Base-by-base conservation (phyloP, 1,140 invertebrate species). In the Onthophagus taurus region DNA sequence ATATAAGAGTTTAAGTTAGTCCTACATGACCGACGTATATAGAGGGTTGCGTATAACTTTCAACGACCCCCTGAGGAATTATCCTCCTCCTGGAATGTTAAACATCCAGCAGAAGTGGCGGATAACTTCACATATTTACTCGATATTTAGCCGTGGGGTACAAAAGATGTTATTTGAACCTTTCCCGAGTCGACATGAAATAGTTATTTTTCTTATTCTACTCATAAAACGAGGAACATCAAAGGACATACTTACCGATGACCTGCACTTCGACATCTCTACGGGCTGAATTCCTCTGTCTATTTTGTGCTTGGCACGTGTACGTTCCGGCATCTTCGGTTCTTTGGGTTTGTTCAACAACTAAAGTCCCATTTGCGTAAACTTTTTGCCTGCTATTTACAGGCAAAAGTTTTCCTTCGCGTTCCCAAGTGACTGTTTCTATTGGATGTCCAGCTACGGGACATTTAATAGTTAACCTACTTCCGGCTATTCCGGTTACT, bases 401-500 rank as follows among this genome's bases (percentile, higher is more conserved):
- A 13, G 90, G 90, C 23, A 95, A 64, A 12, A 77, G 71, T 65
- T 85, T 80, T 4, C 84, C 83, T 63, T 89, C 87, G 75, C 86
- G 80, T 63, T 89, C 85, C 90, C 91, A 95, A 6, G 75, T 80
- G 48, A 94, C 85, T 24, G 79, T 77, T 57, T 86, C 78, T 47
- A 95, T 87, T 4, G 92, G 91, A 69, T 89, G 93, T 21, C 92
- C 92, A 23, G 87, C 88, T 8, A 92, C 91, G 36, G 90, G 89
- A 68, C 91, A 96, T 65, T 88, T 87, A 56, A 97, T 83, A 52
- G 83, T 72, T 46, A 93, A 74, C 63, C 82, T 80, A 57, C 80
- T 81, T 35, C 89, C 89, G 19, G 90, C 88, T 11, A 94, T 82
- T 0, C 88, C 89, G 4, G 85, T 89, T 20, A 93, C 79, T 70